Percentiles rank a stretch among this genome's conserved stretches.
Conservation (phyloP, 2,113 vertebrate genomes). For the Cryptomyrus ogoouensis region DNA sequence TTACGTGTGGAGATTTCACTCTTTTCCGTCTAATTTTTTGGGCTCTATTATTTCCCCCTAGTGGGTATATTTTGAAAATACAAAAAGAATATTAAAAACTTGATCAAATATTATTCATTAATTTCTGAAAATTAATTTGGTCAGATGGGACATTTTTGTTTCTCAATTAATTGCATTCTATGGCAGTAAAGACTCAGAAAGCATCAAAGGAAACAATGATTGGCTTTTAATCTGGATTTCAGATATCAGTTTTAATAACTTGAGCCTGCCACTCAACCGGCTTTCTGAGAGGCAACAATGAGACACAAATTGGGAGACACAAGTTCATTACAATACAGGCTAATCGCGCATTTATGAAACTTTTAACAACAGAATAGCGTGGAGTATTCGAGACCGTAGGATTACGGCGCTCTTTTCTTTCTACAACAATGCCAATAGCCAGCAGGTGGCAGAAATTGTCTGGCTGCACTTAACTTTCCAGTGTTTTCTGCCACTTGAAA, state of each 20-base stretch:
- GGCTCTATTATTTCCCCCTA: not conserved
- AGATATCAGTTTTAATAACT: not conserved
- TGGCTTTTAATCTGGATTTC: not conserved
- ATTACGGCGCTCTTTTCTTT: not conserved
- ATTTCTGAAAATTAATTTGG: not conserved
- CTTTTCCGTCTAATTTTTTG: not conserved
- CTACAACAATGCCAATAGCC: not conserved
- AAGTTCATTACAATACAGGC: not conserved
- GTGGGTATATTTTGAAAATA: not conserved
- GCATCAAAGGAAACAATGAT: not conserved
- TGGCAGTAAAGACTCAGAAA: not conserved
- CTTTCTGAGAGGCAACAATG: not conserved
- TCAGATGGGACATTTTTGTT: not conserved
- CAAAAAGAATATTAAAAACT: not conserved
- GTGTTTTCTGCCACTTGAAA: not conserved
- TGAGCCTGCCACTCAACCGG: not conserved
- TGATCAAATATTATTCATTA: not conserved
- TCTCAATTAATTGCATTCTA: not conserved
- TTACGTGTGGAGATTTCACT: not conserved
- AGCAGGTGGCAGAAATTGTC: slow-evolving; percentile 13
- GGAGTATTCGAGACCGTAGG: not conserved
- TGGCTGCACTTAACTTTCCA: not conserved
- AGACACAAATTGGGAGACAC: not conserved
- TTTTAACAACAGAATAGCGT: not conserved
- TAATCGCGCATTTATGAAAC: not conserved